phyloP scores from a whole-genome alignment of 2,888 invertebrate genomes.

The Parascotia fuliginaria region DNA sequence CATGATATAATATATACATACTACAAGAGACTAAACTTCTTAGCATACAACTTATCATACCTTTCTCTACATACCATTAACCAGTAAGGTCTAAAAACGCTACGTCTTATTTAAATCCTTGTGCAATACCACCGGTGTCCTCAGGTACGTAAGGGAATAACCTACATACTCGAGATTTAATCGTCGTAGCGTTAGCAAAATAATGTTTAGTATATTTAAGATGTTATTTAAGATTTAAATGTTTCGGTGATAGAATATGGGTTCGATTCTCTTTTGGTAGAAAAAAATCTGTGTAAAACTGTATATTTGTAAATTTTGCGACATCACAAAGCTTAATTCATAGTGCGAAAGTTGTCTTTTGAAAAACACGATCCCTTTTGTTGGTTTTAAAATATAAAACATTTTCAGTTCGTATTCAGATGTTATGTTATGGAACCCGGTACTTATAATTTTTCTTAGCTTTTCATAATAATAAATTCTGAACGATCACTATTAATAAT shows the following conservation, averaged over 20 bases:
- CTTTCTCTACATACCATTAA: constrained; percentile 1
- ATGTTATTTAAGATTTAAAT: no score
- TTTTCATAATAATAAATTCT: no score
- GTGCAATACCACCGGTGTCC: constrained; percentile 52
- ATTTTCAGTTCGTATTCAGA: no score
- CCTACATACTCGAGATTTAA: constrained; percentile 60
- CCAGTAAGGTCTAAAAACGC: constrained; percentile 11
- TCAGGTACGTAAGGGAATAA: constrained; percentile 64
- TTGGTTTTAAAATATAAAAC: no score
- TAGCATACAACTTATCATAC: constrained; percentile 1
- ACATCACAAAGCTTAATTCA: no score
- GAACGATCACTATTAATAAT: no score
- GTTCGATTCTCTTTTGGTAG: background rate
- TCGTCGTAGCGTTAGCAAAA: constrained; percentile 20
- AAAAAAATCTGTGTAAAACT: background rate
- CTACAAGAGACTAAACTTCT: background rate
- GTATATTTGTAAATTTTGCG: no score
- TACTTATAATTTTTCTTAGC: no score
- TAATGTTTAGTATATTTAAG: background rate
- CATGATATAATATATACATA: background rate
- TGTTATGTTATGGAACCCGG: no score
- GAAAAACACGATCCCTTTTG: no score
- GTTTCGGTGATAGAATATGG: no score
- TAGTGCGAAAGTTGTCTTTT: no score
- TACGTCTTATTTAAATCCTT: constrained; percentile 38